phyloP scores from a whole-genome alignment of 1,140 invertebrate genomes.

The Drosophila quadrilineata region DNA sequence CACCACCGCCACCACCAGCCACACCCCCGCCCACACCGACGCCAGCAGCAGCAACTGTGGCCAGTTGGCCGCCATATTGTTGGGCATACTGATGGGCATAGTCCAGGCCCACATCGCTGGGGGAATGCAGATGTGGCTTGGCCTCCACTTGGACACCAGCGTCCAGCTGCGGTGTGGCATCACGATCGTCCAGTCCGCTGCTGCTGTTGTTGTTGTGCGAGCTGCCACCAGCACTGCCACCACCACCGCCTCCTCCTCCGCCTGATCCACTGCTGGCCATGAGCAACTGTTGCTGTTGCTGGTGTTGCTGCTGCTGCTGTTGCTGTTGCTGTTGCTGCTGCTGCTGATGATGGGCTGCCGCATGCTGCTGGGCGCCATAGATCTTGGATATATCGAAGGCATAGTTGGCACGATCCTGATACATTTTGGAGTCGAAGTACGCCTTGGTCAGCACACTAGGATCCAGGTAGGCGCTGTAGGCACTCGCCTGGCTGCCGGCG shows the following conservation, averaged over 20 bases:
- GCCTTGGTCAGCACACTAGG: conserved; percentile 89
- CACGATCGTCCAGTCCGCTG: conserved; percentile 66
- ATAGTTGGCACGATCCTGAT: conserved; percentile 87
- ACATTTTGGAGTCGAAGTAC: conserved; percentile 90
- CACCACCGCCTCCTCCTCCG: conserved; percentile 42
- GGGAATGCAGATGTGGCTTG: conserved; percentile 73
- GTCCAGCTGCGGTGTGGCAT: conserved; percentile 76
- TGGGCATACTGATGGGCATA: conserved; percentile 75
- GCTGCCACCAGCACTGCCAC: conserved; percentile 54
- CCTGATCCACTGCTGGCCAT: conserved; percentile 41
- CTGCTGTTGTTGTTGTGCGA: conserved; percentile 74
- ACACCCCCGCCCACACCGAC: conserved; percentile 52
- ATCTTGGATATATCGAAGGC: conserved; percentile 88
- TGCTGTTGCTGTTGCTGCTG: conserved; percentile 71
- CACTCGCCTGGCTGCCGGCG: conserved; percentile 70
- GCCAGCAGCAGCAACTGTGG: conserved; percentile 62
- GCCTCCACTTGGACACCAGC: conserved; percentile 55
- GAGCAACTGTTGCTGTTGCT: conserved; percentile 57
- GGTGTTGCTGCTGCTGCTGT: conserved; percentile 62
- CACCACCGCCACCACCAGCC: conserved; percentile 49
- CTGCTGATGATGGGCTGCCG: conserved; percentile 70
- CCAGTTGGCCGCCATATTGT: conserved; percentile 77
- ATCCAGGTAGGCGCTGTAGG: conserved; percentile 86
- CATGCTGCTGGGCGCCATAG: conserved; percentile 82
- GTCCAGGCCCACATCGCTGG: conserved; percentile 71